A percentile compares a stretch with the other conserved stretches of the same genome.
These are phyloP conservation scores for Periplaneta americana DNA, from an alignment of 1,140 invertebrate genomes.

Conservation along the genomic window DNA sequence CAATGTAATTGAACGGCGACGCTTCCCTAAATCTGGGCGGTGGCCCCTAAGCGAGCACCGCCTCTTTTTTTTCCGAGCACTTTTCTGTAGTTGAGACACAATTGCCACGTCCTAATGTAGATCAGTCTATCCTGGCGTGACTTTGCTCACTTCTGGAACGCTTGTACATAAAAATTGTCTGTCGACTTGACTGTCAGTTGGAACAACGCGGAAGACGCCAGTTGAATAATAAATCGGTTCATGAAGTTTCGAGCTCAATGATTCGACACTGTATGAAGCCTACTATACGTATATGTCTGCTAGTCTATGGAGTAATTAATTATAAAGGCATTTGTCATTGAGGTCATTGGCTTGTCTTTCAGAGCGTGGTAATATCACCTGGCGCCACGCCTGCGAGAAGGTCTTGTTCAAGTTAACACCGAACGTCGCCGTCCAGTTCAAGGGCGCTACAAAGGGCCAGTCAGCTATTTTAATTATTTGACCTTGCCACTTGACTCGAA, in stretches of 20 bases:
- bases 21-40: conserved; percentile 23
- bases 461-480: conserved; percentile 19
- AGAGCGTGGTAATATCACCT: background rate
- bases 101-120: conserved; percentile 11
- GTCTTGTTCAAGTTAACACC: background rate
- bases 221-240: background rate
- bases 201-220: background rate
- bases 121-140: conserved; percentile 7
- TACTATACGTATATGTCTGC: conserved; percentile 10
- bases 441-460: conserved; percentile 7
- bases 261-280: conserved; percentile 2
- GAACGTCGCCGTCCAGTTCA: conserved; percentile 7
- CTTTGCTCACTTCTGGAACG: conserved; percentile 5
- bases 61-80: conserved; percentile 13
- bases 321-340: conserved; percentile 2
- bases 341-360: background rate
- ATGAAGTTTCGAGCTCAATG: background rate
- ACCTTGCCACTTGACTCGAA: conserved; percentile 8
- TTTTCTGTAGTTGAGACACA: conserved; percentile 5
- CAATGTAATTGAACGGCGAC: conserved; percentile 25
- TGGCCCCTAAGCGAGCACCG: conserved; percentile 20
- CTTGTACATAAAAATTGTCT: background rate
- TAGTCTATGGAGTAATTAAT: conserved; percentile 30
- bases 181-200: too few species aligned
- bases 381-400: background rate